A percentile compares a stretch with the other conserved stretches of the same genome.
Conservation (phyloP, 2,888 invertebrate genomes). For the Spicauda simplicius region DNA sequence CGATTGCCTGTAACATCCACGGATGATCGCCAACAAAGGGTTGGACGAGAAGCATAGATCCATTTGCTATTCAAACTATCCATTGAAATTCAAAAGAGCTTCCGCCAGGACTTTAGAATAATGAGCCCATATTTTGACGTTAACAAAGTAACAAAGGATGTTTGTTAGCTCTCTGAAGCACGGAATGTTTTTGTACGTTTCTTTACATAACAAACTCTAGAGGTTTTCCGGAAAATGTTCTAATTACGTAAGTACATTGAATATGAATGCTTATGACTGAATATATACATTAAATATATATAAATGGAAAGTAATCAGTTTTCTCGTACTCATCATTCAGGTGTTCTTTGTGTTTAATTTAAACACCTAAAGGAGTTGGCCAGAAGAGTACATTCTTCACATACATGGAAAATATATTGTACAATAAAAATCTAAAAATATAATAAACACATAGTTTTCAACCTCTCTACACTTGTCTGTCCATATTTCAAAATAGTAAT, state of each 20-base stretch:
- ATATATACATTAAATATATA: too few relatives aligned
- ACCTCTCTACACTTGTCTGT: too few relatives aligned
- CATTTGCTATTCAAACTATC: conserved; percentile 36
- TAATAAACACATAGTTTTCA: too few relatives aligned
- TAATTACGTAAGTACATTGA: background rate
- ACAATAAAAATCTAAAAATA: too few relatives aligned
- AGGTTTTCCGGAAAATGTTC: conserved; percentile 3
- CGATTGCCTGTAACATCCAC: background rate
- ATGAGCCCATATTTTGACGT: conserved; percentile 33
- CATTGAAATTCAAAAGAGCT: conserved; percentile 34
- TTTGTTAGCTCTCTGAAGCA: conserved; percentile 20
- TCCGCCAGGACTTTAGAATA: conserved; percentile 24
- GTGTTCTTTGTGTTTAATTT: too few relatives aligned
- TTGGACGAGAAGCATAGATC: conserved; percentile 13
- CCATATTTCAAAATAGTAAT: too few relatives aligned
- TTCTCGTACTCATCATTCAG: too few relatives aligned
- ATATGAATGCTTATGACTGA: background rate
- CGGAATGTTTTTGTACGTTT: conserved; percentile 22
- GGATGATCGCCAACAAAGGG: conserved; percentile 12
- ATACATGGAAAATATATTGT: too few relatives aligned
- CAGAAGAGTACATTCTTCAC: too few relatives aligned
- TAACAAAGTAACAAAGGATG: conserved; percentile 28
- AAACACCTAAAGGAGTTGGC: too few relatives aligned
- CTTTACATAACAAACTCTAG: conserved; percentile 19
- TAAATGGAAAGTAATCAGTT: too few relatives aligned